phyloP scores from a whole-genome alignment of 2,888 invertebrate species.

The Folsomia candida region DNA sequence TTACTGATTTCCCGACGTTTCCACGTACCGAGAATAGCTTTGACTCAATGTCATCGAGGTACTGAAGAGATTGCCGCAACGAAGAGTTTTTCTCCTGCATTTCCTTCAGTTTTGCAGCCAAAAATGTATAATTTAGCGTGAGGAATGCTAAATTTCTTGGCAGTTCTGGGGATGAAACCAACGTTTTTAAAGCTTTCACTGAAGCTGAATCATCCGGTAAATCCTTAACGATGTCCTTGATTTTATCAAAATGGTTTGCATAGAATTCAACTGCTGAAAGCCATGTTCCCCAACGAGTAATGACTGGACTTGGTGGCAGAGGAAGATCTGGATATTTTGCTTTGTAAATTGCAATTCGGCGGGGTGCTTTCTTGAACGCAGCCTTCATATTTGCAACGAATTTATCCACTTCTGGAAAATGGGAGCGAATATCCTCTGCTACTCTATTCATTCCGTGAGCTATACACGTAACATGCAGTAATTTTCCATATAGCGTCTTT shows the following conservation, averaged over 20 bases:
- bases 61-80: too few relatives aligned
- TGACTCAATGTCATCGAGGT: too few relatives aligned
- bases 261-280: constrained; percentile 51
- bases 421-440: constrained; percentile 49
- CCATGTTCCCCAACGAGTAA: constrained; percentile 53
- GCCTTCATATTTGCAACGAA: constrained; percentile 51
- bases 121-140: too few relatives aligned
- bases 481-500: constrained; percentile 49
- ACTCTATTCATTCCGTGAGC: constrained; percentile 51
- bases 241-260: constrained; percentile 19
- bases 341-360: constrained; percentile 49
- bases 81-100: too few relatives aligned
- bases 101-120: too few relatives aligned
- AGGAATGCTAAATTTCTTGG: too few relatives aligned
- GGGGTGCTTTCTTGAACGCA: constrained; percentile 51
- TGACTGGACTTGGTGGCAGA: constrained; percentile 52
- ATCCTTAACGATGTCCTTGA: constrained; percentile 20
- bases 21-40: too few relatives aligned
- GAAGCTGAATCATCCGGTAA: too few relatives aligned
- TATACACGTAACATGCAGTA: constrained; percentile 52
- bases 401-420: too few relatives aligned
- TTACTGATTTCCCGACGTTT: too few relatives aligned
- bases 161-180: too few relatives aligned
- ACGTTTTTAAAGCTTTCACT: too few relatives aligned
- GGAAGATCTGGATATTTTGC: constrained; percentile 49